phyloP scores from a whole-genome alignment of 2,113 vertebrate species.

The Trachemys scripta region DNA sequence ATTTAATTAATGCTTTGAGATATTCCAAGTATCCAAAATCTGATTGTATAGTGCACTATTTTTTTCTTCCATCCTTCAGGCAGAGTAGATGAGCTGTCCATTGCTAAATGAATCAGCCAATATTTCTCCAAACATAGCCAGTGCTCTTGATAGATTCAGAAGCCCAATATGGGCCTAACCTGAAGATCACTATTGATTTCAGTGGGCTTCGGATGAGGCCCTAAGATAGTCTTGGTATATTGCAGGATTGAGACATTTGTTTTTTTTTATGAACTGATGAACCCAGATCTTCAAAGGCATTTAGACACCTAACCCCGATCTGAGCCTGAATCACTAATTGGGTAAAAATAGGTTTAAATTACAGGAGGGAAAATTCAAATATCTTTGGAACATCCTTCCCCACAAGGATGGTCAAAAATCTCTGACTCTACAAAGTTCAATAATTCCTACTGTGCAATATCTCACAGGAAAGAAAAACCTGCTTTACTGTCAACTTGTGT shows the following conservation, averaged over 20 bases:
- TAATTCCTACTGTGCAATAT: background rate
- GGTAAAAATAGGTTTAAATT: background rate
- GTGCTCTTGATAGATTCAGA: background rate
- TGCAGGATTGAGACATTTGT: background rate
- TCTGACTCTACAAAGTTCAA: background rate
- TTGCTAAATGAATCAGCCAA: background rate
- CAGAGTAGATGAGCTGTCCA: background rate
- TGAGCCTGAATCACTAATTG: background rate
- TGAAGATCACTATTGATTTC: background rate
- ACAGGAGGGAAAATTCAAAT: background rate
- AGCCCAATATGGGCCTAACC: background rate
- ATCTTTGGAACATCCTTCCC: background rate
- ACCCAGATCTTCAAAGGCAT: background rate
- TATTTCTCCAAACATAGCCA: background rate
- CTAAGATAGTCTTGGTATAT: background rate
- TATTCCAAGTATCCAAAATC: background rate
- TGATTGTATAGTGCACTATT: background rate
- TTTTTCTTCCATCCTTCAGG: background rate
- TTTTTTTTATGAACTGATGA: background rate
- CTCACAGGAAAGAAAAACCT: background rate
- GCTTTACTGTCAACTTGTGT: fast-evolving
- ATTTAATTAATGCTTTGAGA: background rate
- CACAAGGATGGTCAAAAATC: background rate
- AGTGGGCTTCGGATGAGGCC: background rate
- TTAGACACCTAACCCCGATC: background rate